Evolutionary conservation across 2,888 invertebrate species (phyloP), one percentile per base, ranked within the genome.

Genomic region (Macropis europaea): DNA sequence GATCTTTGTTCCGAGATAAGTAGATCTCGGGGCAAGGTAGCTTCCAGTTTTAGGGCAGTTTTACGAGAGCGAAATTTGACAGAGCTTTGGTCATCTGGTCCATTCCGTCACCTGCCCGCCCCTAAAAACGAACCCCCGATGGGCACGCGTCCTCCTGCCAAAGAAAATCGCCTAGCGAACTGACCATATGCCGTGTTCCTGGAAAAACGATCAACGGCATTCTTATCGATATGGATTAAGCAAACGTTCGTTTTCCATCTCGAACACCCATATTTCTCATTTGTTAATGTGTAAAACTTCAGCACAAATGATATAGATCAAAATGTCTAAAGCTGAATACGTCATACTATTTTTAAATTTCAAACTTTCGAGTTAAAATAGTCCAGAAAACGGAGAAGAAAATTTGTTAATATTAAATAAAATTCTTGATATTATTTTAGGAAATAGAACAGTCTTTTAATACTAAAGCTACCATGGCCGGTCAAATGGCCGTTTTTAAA

Each of bases 31-130:
- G 19, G 6, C 17, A 13, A n/a, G 15, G 19, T 15, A 38, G n/a
- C 4, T n/a, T 50, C 34, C 26, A 30, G 30, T 66, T 64, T 24
- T 38, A 24, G 59, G 38, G 30, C 36, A 52, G 40, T 59, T 68
- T 66, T 54, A 68, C 52, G 53, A 34, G 34, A 38, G 32, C 60
- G 54, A 54, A 72, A 71, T 68, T 76, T 72, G 73, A 64, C 66
- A 40, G 62, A 56, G 36, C 52, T 54, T 68, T 47, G 82, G 82
- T 85, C 84, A 83, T 85, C 83, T 82, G 84, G 82, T 82, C 76
- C 74, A 80, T 67, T 61, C 64, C 77, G 70, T 86, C 85, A 86
- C 84, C 86, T 86, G 86, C 82, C 76, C 76, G 79, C 74, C 84
- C 76, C 74, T 76, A 74, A 77, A 73, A 82, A 61, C 61, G 59